Base-by-base conservation (phyloP, 2,888 invertebrate species). In the Dryomyza anilis region DNA sequence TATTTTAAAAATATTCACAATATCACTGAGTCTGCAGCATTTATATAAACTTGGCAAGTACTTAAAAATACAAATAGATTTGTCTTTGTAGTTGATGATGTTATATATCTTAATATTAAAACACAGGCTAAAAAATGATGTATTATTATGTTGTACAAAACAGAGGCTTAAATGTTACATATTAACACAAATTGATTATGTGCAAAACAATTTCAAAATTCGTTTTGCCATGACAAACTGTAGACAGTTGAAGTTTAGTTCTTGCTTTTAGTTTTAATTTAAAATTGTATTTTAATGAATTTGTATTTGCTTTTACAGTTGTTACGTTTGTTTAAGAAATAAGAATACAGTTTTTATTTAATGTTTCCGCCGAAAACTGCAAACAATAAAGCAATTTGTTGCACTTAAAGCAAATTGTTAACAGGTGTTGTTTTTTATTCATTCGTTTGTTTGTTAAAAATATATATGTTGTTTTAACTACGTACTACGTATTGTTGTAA, bases 21-120 rank as follows among this genome's bases (percentile, higher is more conserved):
- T 36, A 27, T 55, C 21, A 55, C 39, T 55, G 36, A 55, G 55
- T 55, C 36, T 55, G 55, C 36, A 21, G 50, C 25, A 25, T 23
- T 50, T 25, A n/a, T 36, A 33, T 33, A 55, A 45, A 59, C 48
- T 46, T 46, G 59, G 33, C 46, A 59, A 48, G 46, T 59, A 14
- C 59, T 58, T 45, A 58, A 45, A 59, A 23, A 59, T 59, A 59
- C 59, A 59, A 59, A 33, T n/a, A 45, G 30, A 46, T 46, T 55
- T 55, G 43, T 48, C 29, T 48, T 19, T 59, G n/a, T n/a, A n/a
- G n/a, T n/a, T n/a, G n/a, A n/a, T n/a, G n/a, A n/a, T n/a, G n/a
- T n/a, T n/a, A n/a, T n/a, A n/a, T n/a, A 19, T 21, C 59, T 59
- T 59, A 59, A 46, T n/a, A n/a, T 48, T 33, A 59, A 48, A 59